Conservation (phyloP, 2,113 vertebrate genomes). For the Pholis gunnellus region DNA sequence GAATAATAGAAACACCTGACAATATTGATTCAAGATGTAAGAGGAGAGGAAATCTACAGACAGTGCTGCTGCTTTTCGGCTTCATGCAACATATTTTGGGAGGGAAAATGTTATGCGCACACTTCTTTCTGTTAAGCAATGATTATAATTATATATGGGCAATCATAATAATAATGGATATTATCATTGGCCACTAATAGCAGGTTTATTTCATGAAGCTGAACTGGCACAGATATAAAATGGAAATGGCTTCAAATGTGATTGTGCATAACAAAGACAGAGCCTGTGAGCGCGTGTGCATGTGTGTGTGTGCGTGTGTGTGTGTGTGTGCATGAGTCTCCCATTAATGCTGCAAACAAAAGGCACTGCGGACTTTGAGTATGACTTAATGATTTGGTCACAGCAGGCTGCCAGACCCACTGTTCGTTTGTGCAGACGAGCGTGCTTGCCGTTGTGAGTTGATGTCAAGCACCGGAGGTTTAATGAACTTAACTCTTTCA, state of each 20-base stretch:
- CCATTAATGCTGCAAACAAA: slow-evolving; percentile 20
- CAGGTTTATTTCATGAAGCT: not conserved
- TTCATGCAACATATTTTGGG: not conserved
- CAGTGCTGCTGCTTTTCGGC: not conserved
- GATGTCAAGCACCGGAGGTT: slow-evolving; percentile 12
- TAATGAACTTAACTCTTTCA: slow-evolving; percentile 39
- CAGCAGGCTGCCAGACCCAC: slow-evolving; percentile 10
- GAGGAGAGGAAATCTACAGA: slow-evolving; percentile 8
- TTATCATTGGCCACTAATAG: not conserved
- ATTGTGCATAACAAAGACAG: not conserved
- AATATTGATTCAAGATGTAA: too few relatives aligned
- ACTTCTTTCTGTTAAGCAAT: not conserved
- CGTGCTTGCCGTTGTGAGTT: slow-evolving; percentile 4
- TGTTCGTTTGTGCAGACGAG: slow-evolving; percentile 16
- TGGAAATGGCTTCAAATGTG: slow-evolving; percentile 10
- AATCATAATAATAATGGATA: not conserved
- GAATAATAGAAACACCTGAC: not conserved
- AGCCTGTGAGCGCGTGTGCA: not conserved
- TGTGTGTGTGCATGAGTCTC: not conserved
- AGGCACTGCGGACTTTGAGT: slow-evolving; percentile 8
- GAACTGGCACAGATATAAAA: not conserved
- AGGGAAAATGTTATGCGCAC: not conserved
- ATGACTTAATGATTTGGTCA: slow-evolving; percentile 22
- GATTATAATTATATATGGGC: not conserved
- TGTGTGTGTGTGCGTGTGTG: not conserved